Evolutionary conservation across 1,140 invertebrate species (phyloP).

Genomic region (Pseudomyrmex gracilis): DNA sequence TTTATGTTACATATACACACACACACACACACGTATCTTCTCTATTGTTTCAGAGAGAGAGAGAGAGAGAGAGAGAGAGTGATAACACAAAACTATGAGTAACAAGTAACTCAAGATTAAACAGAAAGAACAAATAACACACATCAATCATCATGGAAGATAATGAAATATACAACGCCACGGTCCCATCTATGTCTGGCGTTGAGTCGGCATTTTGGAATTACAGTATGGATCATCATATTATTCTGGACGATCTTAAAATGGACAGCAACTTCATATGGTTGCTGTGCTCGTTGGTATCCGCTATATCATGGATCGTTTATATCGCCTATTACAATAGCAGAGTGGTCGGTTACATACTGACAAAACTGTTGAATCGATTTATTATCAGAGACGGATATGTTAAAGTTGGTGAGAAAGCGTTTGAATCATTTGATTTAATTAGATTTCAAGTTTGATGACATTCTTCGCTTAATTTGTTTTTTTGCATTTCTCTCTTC

Average conservation of each 20-base stretch:
- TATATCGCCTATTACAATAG: constrained; percentile 99
- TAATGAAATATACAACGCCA: constrained; percentile 73
- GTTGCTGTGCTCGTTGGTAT: constrained; percentile 92
- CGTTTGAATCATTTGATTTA: neutral
- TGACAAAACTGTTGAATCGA: constrained; percentile 95
- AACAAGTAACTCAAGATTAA: too few species aligned
- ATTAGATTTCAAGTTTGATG: constrained; percentile 12
- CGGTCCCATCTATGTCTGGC: constrained; percentile 78
- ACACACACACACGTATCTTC: too few species aligned
- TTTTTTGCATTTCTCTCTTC: constrained; percentile 72
- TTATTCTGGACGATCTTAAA: constrained; percentile 90
- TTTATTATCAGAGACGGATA: constrained; percentile 94
- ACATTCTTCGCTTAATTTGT: neutral
- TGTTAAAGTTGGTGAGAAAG: constrained; percentile 94
- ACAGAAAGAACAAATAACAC: constrained; percentile 23
- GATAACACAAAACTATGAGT: too few species aligned
- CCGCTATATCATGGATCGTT: constrained; percentile 94
- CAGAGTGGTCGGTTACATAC: constrained; percentile 94
- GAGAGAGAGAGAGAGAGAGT: too few species aligned
- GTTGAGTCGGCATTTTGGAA: constrained; percentile 82
- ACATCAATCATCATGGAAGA: constrained; percentile 80
- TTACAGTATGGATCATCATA: constrained; percentile 82
- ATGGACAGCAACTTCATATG: constrained; percentile 94
- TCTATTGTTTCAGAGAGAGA: too few species aligned
- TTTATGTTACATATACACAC: too few species aligned